Evolutionary conservation across 2,797 vertebrate genomes (phyloP), one percentile per base, ranked within the genome.

Genomic region (Myotis myotis): DNA sequence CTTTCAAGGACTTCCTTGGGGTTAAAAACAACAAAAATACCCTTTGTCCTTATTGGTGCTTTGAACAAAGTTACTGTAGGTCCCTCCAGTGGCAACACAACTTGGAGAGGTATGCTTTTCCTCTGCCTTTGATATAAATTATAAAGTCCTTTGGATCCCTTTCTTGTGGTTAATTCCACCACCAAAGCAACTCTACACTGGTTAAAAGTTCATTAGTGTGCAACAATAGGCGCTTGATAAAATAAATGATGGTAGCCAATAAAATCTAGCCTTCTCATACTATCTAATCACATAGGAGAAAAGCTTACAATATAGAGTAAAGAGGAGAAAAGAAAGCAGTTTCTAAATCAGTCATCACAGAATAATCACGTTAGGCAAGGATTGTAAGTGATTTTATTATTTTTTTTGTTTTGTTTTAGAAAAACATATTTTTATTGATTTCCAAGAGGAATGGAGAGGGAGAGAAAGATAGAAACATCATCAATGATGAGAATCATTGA

Each of bases 201-300:
- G 94, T 88, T 97, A 94, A 94, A 97, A 96, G 97, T 96, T 97
- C 91, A 92, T 94, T 89, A 96, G 93, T 87, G 89, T 66, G 38
- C 38, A 94, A 97, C 96, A 96, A 92, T 41, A 93, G 94, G 49
- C 25, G 81, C 89, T 70, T 94, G 92, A 97, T 96, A 91, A 93
- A 94, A 94, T 93, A 95, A 96, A 96, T 93, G 33, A 96, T 82
- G 95, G 89, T 81, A 79, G 72, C 85, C 94, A 87, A 87, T 82
- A 79, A 84, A 94, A 82, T 68, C 93, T 81, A 38, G 75, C 71
- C 75, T 91, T 80, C 91, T 71, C 75, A 41, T 87, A 47, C 6
- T 41, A n/a, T 4, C 86, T 95, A 60, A 92, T 96, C 87, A 78
- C 38, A 78, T 0, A 55, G 60, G 25, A 13, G 22, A 80, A 78